Percentiles rank a stretch among this genome's conserved stretches.
Conservation (phyloP, 2,888 invertebrate genomes). For the Drosophila tanythrix region DNA sequence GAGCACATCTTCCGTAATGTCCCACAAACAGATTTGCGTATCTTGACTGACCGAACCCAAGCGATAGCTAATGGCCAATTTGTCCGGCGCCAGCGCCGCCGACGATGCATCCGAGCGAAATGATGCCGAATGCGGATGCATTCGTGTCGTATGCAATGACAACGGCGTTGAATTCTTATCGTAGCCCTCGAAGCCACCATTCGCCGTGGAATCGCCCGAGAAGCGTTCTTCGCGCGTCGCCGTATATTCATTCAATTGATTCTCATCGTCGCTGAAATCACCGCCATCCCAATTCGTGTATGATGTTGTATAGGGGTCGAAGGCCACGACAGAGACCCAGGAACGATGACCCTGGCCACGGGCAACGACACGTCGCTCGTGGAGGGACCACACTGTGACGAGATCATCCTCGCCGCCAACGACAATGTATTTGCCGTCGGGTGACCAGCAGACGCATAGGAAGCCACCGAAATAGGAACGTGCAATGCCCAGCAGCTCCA, state of each 20-base stretch:
- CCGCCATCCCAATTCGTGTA: constrained; percentile 88
- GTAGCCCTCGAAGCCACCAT: constrained; percentile 81
- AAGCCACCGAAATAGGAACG: constrained; percentile 99
- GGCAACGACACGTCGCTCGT: constrained; percentile 97
- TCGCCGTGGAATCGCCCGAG: constrained; percentile 77
- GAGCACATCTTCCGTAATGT: constrained; percentile 97
- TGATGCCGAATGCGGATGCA: constrained; percentile 83
- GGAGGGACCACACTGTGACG: constrained; percentile 98
- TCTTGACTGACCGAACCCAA: constrained; percentile 98
- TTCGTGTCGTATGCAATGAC: constrained; percentile 76
- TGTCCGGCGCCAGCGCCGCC: constrained; percentile 83
- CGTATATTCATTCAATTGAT: constrained; percentile 83
- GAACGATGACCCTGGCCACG: constrained; percentile 98
- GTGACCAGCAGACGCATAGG: constrained; percentile 99
- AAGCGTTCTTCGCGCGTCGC: constrained; percentile 71
- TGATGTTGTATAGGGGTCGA: constrained; percentile 93
- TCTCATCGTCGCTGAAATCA: constrained; percentile 87
- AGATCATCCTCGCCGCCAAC: constrained; percentile 99
- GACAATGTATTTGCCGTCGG: constrained; percentile 97
- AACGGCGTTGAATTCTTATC: constrained; percentile 83
- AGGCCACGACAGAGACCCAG: constrained; percentile 99
- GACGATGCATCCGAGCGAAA: constrained; percentile 84
- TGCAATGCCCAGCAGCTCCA: constrained; percentile 97
- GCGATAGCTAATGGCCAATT: constrained; percentile 89
- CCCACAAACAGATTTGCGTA: constrained; percentile 99